These are phyloP conservation scores for Coracias cyanogaster DNA, from an alignment of 2,797 vertebrate species.

Conservation along the genomic window DNA sequence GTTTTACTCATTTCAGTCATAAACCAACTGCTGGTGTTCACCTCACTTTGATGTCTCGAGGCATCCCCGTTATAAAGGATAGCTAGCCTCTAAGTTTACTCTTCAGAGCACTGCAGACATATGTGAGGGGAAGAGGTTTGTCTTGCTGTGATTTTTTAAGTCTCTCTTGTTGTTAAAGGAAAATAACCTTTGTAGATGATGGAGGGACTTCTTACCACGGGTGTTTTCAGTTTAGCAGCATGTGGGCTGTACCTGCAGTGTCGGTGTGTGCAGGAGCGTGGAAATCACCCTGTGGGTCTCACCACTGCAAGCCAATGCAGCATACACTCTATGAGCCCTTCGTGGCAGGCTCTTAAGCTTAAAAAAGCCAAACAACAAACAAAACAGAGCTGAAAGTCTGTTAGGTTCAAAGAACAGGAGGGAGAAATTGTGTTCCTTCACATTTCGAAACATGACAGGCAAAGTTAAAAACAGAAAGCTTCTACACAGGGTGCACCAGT, in stretches of 20 bases:
- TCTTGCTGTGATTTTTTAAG: neutral
- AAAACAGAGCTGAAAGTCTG: neutral
- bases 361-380: neutral
- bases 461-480: neutral
- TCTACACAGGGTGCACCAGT: neutral
- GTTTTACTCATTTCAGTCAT: neutral
- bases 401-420: neutral
- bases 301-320: neutral
- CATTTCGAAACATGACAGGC: neutral
- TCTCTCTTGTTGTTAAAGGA: neutral
- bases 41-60: neutral
- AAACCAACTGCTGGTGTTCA: neutral
- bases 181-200: neutral
- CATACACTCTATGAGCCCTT: neutral
- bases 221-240: neutral
- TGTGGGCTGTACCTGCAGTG: too few species aligned
- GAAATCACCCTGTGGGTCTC: neutral
- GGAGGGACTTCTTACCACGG: neutral
- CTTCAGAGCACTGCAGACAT: neutral
- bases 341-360: neutral
- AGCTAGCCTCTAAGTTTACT: neutral
- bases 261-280: neutral
- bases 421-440: neutral
- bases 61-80: neutral
- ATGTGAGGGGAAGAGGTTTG: neutral